Conservation (phyloP, 30 jellyfish, hydroid and myxozoan species). For the Rhopilema esculentum region DNA sequence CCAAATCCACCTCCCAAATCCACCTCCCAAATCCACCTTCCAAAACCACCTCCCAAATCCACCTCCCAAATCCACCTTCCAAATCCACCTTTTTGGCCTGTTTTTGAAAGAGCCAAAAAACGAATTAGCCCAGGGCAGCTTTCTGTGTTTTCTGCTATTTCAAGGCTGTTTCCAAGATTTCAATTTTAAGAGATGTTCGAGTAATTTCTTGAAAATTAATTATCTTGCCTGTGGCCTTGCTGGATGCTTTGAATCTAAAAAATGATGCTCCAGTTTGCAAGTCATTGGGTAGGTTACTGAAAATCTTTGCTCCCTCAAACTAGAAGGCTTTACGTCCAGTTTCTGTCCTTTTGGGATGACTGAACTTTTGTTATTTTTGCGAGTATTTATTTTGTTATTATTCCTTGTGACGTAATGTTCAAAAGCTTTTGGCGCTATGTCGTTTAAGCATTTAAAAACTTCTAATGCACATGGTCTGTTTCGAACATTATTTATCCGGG, state of each 20-base stretch:
- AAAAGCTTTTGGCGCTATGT: slow-evolving; percentile 43
- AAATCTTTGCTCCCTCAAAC: neutral
- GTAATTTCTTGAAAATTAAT: no score
- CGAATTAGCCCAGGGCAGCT: no score
- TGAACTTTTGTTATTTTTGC: neutral
- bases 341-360: slow-evolving; percentile 17
- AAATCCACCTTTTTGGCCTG: no score
- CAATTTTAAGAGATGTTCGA: no score
- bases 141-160: no score
- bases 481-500: neutral
- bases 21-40: no score
- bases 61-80: no score
- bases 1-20: no score
- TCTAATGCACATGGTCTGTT: slow-evolving; percentile 19
- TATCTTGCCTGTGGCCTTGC: slow-evolving; percentile 9
- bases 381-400: slow-evolving; percentile 1
- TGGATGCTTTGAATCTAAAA: slow-evolving; percentile 26
- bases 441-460: slow-evolving; percentile 1
- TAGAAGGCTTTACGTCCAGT: neutral
- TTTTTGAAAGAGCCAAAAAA: no score
- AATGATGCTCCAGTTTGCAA: slow-evolving; percentile 4
- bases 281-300: neutral
- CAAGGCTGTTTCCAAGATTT: no score
- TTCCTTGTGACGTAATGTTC: slow-evolving; percentile 19
- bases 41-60: no score